These are phyloP conservation scores for Lanius collurio DNA, from an alignment of 2,113 vertebrate species.

Conservation along the genomic window DNA sequence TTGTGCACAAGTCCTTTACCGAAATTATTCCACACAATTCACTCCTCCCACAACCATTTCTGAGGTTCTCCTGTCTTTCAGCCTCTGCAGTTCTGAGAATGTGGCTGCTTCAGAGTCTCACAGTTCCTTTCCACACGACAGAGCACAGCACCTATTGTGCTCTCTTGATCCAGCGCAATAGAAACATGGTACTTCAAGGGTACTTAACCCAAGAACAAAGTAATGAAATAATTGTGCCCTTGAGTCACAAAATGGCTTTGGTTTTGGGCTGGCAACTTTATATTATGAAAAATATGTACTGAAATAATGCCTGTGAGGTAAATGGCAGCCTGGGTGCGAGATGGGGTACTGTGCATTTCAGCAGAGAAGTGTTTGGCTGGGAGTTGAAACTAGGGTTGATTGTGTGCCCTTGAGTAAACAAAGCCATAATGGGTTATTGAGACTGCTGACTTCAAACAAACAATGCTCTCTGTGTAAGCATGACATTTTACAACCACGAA, in stretches of 20 bases:
- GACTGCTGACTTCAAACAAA: constrained; percentile 23
- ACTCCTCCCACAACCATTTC: neutral
- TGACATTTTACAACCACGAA: constrained; percentile 29
- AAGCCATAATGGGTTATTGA: constrained; percentile 18
- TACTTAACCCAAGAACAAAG: neutral
- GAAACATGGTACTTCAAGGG: neutral
- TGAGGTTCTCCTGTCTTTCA: neutral
- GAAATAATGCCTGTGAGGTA: neutral
- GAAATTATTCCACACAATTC: neutral
- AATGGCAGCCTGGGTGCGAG: neutral
- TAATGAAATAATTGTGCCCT: neutral
- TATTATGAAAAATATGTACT: neutral
- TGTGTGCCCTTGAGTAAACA: constrained; percentile 33
- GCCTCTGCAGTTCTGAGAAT: neutral
- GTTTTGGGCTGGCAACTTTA: neutral
- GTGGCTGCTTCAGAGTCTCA: neutral
- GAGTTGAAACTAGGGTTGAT: neutral
- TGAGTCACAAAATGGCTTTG: neutral
- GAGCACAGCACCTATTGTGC: neutral
- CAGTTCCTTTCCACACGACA: neutral
- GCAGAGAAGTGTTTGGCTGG: neutral
- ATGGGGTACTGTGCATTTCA: neutral
- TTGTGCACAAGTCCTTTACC: neutral
- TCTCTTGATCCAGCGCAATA: neutral
- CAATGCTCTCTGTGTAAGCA: constrained; percentile 5